Evolutionary conservation across 2,888 invertebrate species (phyloP).

Genomic region (Pherbina coryleti): DNA sequence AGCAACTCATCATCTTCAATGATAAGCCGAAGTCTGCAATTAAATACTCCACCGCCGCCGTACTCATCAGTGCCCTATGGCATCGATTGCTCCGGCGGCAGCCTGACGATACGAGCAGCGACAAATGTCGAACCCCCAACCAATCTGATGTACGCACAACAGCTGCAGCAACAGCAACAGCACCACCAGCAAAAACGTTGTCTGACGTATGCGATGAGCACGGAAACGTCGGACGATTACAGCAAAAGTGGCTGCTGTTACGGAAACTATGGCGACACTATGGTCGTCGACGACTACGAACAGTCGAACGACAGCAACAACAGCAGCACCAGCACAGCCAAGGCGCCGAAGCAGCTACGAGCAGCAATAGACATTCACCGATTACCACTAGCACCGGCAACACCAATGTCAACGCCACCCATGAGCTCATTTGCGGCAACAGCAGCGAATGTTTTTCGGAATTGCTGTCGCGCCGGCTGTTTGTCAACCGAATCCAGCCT

Average conservation of each 20-base stretch:
- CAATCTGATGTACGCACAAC: slow-evolving; percentile 22
- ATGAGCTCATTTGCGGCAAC: slow-evolving; percentile 51
- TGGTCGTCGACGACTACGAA: slow-evolving; percentile 57
- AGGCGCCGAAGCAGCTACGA: slow-evolving; percentile 38
- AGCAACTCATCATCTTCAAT: slow-evolving; percentile 43
- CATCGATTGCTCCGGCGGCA: slow-evolving; percentile 36
- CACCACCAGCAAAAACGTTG: slow-evolving; percentile 47
- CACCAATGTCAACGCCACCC: slow-evolving; percentile 33
- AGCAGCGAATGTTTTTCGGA: slow-evolving; percentile 61
- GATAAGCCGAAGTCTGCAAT: slow-evolving; percentile 45
- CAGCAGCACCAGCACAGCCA: slow-evolving; percentile 45
- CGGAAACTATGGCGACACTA: slow-evolving; percentile 62
- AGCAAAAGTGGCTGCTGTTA: slow-evolving; percentile 59
- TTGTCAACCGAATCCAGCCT: slow-evolving; percentile 55
- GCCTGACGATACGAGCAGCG: slow-evolving; percentile 23
- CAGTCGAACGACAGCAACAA: slow-evolving; percentile 45
- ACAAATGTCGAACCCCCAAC: slow-evolving; percentile 31
- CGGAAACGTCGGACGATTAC: slow-evolving; percentile 47
- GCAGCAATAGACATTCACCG: not conserved
- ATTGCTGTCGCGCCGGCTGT: slow-evolving; percentile 60
- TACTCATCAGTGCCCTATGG: slow-evolving; percentile 45
- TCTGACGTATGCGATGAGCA: slow-evolving; percentile 45
- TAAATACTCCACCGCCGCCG: slow-evolving; percentile 53
- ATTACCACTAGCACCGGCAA: slow-evolving; percentile 28
- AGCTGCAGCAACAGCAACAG: slow-evolving; percentile 29